A percentile compares a stretch with the other conserved stretches of the same genome.
Conservation (phyloP, 2,797 vertebrate genomes). For the Furcifer pardalis region DNA sequence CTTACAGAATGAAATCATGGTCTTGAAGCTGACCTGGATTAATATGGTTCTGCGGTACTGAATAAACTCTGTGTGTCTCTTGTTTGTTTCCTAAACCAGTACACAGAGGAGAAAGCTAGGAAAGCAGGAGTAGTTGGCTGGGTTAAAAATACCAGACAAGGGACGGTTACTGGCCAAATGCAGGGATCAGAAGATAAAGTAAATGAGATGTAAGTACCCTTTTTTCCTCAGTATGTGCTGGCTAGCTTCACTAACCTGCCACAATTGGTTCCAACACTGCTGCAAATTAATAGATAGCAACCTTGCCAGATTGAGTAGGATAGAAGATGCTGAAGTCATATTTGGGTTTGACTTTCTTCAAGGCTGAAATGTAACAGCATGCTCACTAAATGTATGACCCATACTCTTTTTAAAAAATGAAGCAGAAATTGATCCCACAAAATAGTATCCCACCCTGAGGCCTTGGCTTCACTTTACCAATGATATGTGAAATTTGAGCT, state of each 20-base stretch:
- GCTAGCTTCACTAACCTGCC: not conserved
- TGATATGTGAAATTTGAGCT: not conserved
- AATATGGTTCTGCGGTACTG: conserved; percentile 22
- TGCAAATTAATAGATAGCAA: conserved; percentile 14
- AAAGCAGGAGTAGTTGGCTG: conserved; percentile 89
- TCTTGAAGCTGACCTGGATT: not conserved
- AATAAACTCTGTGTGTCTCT: conserved; percentile 42
- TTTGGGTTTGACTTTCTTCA: not conserved
- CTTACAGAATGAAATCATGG: not conserved
- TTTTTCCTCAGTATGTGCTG: not conserved
- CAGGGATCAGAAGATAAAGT: conserved; percentile 87
- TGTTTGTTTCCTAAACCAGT: conserved; percentile 75
- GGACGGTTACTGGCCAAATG: conserved; percentile 88
- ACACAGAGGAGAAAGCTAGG: conserved; percentile 87
- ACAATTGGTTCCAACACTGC: not conserved
- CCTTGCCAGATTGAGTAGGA: not conserved
- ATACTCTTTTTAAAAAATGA: not conserved
- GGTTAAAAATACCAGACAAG: conserved; percentile 89
- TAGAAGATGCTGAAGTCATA: not conserved
- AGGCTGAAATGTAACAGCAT: not conserved
- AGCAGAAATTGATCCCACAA: not conserved
- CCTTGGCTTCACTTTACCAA: not conserved
- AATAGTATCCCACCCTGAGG: not conserved
- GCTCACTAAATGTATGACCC: no score
- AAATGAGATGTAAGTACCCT: conserved; percentile 86